Evolutionary conservation across 2,113 vertebrate species (phyloP), one percentile per base, ranked within the genome.

Genomic region (Ctenodactylus gundi): DNA sequence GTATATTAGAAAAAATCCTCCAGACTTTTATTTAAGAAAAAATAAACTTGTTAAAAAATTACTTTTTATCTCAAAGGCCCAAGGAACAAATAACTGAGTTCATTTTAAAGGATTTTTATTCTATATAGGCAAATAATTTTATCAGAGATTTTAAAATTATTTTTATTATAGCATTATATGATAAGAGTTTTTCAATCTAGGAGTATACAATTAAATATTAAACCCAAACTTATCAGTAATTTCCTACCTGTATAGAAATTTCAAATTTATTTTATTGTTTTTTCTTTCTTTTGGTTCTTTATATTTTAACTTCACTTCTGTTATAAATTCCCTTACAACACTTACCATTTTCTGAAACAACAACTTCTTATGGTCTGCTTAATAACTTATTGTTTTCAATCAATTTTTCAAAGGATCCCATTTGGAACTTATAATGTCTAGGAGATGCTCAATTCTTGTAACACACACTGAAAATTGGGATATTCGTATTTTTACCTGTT

Each of bases 51-150:
- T 93, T 46, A 4, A 27, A 83, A 64, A 80, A n/a, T n/a, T n/a
- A n/a, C 34, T 70, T 85, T 77, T 94, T 53, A 75, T 73, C 60
- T 78, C 15, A 65, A 25, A 93, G 90, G 25, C 9, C 4, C 31
- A 29, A 73, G 92, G 29, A 49, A 81, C 5, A 70, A 58, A 78
- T 90, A 90, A 60, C 58, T 76, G 4, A 15, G 10, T 23, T 90
- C 62, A 25, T 85, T 82, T 29, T 64, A 67, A 94, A 75, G 46
- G 5, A 14, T 1, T 73, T 91, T 49, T 10, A 36, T 70, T 95
- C 44, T 44, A n/a, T 68, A 70, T 62, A 90, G 93, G 83, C 27
- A 94, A 60, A 64, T 88, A 62, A 39, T 15, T 39, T 86, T 84
- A 84, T 57, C 39, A 86, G 15, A 60, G 21, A 2, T 65, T 67